Evolutionary conservation across 2,888 invertebrate genomes (phyloP), one percentile per base, ranked within the genome.

Genomic region (Drosophila maculinotata): DNA sequence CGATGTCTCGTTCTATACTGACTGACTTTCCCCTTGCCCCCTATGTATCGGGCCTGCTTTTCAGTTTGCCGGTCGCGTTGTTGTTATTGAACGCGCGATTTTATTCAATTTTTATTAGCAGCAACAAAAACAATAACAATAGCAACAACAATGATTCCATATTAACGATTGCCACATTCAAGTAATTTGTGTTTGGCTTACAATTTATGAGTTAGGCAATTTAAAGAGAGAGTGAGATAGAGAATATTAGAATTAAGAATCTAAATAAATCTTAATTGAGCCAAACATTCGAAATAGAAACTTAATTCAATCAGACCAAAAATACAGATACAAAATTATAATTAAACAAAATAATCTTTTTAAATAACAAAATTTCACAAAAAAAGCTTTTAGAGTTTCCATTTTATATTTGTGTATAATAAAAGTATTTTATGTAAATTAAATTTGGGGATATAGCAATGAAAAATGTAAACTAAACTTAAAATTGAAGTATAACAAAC

Each of bases 61-160:
- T n/a, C n/a, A n/a, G n/a, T n/a, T 47, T 38, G 38, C 39, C 17
- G 20, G 30, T 14, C 15, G 35, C 45, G 60, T 41, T 53, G 35
- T 56, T 75, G 70, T 75, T 79, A 82, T 85, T 85, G 85, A 82
- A 69, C 56, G 82, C 69, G 79, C 79, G 80, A 85, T 76, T 82
- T 82, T 85, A 85, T 85, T 79, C 76, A 85, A 82, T 83, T 85
- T 83, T 83, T 79, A 85, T 77, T 75, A 79, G 59, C 56, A 57
- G 39, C 71, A 79, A 64, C 51, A 66, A 38, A 39, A 35, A 48
- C 28, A 47, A 41, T 38, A 33, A 14, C 9, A 48, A 31, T 5
- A 25, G 31, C 31, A 41, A 42, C 23, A 36, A 56, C 17, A 51
- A 39, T 15, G 51, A 39, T 10, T 28, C 28, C 44, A 41, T 38